These are phyloP conservation scores for Ailuropoda melanoleuca DNA, from an alignment of 2,113 vertebrate genomes.

Conservation along the genomic window DNA sequence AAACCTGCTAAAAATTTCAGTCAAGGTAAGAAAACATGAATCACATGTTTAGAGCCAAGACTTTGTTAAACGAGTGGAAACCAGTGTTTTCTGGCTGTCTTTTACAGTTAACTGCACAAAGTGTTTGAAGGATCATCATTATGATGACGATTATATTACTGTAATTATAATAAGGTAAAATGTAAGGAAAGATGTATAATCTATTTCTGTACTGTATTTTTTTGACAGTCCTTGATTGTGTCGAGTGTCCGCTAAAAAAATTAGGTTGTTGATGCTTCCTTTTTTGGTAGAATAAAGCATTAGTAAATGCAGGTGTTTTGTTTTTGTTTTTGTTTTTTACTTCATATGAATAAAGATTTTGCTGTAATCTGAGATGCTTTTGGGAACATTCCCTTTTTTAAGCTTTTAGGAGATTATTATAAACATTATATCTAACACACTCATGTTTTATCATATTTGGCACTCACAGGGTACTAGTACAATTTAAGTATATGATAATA, in stretches of 20 bases:
- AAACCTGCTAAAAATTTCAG: slow-evolving; percentile 88
- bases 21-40: slow-evolving; percentile 86
- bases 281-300: slow-evolving; percentile 23
- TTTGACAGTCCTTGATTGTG: not conserved
- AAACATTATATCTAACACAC: not conserved
- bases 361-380: not conserved
- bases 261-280: not conserved
- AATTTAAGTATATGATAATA: not conserved
- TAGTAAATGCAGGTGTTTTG: not conserved
- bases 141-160: not conserved
- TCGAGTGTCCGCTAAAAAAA: not conserved
- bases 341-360: not conserved
- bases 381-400: not conserved
- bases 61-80: not conserved
- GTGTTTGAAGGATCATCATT: not conserved
- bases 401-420: slow-evolving; percentile 1
- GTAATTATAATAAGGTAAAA: not conserved
- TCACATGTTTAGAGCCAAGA: not conserved
- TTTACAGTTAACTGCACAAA: not conserved
- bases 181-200: not conserved
- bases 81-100: not conserved
- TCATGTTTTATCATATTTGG: not conserved
- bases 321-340: not conserved
- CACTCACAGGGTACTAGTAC: not conserved
- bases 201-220: not conserved